phyloP scores from a whole-genome alignment of 2,797 vertebrate genomes.

The Emydoidea blandingii region DNA sequence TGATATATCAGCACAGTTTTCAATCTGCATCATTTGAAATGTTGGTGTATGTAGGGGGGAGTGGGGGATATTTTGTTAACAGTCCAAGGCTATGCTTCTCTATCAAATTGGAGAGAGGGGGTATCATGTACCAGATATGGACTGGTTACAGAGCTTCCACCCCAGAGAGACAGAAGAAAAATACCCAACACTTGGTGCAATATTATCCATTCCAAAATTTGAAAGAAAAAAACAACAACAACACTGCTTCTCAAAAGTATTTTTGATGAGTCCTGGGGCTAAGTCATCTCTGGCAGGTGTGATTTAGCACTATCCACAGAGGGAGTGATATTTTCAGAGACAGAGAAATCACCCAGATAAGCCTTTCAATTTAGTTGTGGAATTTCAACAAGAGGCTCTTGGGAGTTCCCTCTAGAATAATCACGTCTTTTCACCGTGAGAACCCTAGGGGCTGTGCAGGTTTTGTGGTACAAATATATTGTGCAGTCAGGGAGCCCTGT shows the following conservation, averaged over 20 bases:
- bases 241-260: background rate
- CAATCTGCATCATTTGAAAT: background rate
- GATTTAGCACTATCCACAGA: background rate
- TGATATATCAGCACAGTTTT: background rate
- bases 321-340: background rate
- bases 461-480: background rate
- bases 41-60: background rate
- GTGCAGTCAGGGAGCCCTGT: accelerated
- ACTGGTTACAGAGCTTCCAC: no score
- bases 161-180: background rate
- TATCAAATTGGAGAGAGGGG: background rate
- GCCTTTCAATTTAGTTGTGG: background rate
- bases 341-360: background rate
- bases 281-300: background rate
- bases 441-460: background rate
- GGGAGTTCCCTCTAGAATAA: background rate
- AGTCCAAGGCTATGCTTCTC: background rate
- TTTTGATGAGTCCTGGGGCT: background rate
- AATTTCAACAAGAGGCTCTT: background rate
- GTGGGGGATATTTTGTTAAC: background rate
- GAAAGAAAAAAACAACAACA: background rate
- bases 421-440: background rate
- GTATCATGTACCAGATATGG: no score
- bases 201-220: background rate
- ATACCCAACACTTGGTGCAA: background rate